Evolutionary conservation across 2,797 vertebrate genomes (phyloP).

Genomic region (Rallus crepitans): DNA sequence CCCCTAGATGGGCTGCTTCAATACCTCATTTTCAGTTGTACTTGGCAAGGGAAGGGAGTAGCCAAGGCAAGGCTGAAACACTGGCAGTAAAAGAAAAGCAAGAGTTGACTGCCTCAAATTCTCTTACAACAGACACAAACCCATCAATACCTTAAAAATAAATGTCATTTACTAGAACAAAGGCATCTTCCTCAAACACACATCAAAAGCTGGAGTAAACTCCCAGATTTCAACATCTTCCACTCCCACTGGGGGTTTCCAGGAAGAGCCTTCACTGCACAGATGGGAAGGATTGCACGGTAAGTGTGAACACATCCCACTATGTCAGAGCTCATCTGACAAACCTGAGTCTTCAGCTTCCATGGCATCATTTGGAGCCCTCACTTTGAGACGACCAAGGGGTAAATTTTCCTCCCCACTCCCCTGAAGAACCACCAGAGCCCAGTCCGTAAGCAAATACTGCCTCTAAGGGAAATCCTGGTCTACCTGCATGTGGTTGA

Average conservation of each 20-base stretch:
- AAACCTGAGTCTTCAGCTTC: neutral
- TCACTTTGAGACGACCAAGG: neutral
- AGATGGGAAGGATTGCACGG: neutral
- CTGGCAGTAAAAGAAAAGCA: neutral
- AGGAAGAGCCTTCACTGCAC: neutral
- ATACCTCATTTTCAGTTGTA: slow-evolving; percentile 2
- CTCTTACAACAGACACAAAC: neutral
- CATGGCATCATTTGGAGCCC: neutral
- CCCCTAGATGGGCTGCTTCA: neutral
- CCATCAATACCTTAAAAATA: neutral
- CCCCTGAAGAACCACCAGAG: neutral
- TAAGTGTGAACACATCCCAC: neutral
- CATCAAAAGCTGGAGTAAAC: neutral
- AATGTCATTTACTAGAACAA: neutral
- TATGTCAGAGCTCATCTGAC: neutral
- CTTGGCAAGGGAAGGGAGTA: neutral
- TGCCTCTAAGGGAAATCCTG: neutral
- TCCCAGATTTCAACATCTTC: neutral
- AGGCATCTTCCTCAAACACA: neutral
- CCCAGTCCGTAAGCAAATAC: neutral
- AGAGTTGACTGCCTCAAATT: neutral
- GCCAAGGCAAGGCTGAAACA: neutral
- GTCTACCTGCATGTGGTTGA: neutral
- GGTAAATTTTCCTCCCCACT: neutral
- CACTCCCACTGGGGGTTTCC: neutral